Evolutionary conservation across 1,140 invertebrate species (phyloP), one percentile per base, ranked within the genome.

Genomic region (Drosophila jambulina): DNA sequence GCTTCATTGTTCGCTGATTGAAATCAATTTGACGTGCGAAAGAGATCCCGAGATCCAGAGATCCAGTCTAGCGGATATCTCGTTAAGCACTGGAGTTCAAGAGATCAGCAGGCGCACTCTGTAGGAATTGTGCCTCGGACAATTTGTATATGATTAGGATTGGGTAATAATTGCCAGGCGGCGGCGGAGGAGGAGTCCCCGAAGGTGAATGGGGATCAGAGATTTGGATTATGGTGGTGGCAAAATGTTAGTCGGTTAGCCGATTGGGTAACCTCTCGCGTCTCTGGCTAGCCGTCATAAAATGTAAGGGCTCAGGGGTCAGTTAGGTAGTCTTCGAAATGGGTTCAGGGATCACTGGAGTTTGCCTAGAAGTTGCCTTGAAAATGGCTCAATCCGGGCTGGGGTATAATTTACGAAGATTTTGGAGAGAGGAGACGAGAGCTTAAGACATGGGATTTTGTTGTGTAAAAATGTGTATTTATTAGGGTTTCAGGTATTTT

Each of bases 1-100:
- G 80, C 74, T 85, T 75, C 69, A 86, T 85, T 85, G 79, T 85
- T 78, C 79, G 56, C 51, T 86, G 83, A 86, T 86, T 86, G 75
- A 86, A 82, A 76, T 87, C 82, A 87, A 86, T 87, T 87, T 87
- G 79, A 65, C 63, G 62, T 85, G 82, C 58, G 60, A 78, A 78
- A 62, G 45, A 62, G 56, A 62, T 69, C 25, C 45, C 15, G 36
- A 38, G 36, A 42, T 36, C 34, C 34, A 43, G 19, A 57, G 53
- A 57, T 43, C 45, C 17, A 43, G 59, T 58, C 67, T 32, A 56
- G 60, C 46, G 27, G 56, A 40, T 40, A 62, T 40, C 49, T 46
- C 25, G 58, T 46, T 38, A 46, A 60, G 19, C 65, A 60, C 59
- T 63, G 42, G 43, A 65, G 82, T 79, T 87, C 83, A 87, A 79